Conservation (phyloP, 2,113 vertebrate genomes). For the Neolamprologus cancellatus region DNA sequence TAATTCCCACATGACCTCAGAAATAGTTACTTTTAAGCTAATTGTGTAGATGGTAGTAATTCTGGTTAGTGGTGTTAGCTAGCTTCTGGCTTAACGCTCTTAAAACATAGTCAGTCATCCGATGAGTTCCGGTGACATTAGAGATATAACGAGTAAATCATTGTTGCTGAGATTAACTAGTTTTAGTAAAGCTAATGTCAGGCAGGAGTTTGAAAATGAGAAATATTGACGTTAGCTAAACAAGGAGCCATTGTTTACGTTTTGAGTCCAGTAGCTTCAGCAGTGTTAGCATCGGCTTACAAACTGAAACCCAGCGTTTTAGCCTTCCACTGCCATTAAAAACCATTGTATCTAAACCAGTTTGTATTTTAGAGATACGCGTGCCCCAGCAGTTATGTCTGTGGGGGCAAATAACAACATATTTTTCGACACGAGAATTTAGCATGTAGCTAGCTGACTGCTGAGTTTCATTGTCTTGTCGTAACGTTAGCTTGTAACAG, state of each 20-base stretch:
- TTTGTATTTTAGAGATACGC: background rate
- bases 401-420: background rate
- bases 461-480: slow-evolving; percentile 33
- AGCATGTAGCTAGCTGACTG: slow-evolving; percentile 6
- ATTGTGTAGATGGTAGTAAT: background rate
- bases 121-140: background rate
- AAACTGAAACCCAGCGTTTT: background rate
- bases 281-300: background rate
- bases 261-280: slow-evolving; percentile 1
- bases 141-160: background rate
- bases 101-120: background rate
- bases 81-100: background rate
- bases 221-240: background rate
- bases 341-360: background rate
- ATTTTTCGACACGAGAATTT: slow-evolving; percentile 29
- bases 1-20: background rate
- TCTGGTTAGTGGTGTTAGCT: background rate
- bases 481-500: slow-evolving; percentile 21
- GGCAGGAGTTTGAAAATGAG: background rate
- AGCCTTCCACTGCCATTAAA: background rate
- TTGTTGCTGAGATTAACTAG: background rate
- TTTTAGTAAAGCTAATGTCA: background rate
- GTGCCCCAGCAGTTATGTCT: background rate
- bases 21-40: background rate
- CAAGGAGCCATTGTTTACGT: slow-evolving; percentile 59